phyloP scores from a whole-genome alignment of 2,888 invertebrate species.

The Ichneumoninae sp. region DNA sequence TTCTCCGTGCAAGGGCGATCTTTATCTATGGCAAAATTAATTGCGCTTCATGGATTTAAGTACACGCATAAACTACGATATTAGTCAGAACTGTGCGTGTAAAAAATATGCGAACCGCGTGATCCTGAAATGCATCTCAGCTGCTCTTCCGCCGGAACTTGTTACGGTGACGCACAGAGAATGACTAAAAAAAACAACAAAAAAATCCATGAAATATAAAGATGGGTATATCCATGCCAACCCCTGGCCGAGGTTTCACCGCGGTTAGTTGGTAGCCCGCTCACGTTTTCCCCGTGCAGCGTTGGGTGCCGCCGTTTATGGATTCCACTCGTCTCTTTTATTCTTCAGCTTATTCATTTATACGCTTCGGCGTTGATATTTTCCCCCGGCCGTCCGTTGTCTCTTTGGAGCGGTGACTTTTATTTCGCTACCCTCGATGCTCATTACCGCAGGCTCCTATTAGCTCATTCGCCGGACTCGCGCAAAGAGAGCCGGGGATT shows the following conservation, averaged over 20 bases:
- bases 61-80: not conserved
- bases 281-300: conserved; percentile 64
- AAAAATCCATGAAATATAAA: conserved; percentile 52
- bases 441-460: not conserved
- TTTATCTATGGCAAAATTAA: not conserved
- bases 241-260: conserved; percentile 52
- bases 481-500: not conserved
- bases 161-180: conserved; percentile 47
- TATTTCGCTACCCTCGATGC: conserved; percentile 27
- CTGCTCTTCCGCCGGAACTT: conserved; percentile 35
- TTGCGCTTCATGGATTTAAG: not conserved
- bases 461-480: not conserved
- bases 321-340: conserved; percentile 58
- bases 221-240: conserved; percentile 49
- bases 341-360: conserved; percentile 62
- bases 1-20: not conserved
- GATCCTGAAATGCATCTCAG: conserved; percentile 46
- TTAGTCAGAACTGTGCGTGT: not conserved
- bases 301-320: conserved; percentile 57
- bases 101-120: not conserved
- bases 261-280: conserved; percentile 50
- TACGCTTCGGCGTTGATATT: conserved; percentile 42
- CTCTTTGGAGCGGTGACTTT: not conserved
- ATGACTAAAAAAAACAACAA: conserved; percentile 20
- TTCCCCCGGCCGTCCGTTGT: conserved; percentile 9